phyloP scores from a whole-genome alignment of 2,888 invertebrate genomes.

The Tipula vernalis region DNA sequence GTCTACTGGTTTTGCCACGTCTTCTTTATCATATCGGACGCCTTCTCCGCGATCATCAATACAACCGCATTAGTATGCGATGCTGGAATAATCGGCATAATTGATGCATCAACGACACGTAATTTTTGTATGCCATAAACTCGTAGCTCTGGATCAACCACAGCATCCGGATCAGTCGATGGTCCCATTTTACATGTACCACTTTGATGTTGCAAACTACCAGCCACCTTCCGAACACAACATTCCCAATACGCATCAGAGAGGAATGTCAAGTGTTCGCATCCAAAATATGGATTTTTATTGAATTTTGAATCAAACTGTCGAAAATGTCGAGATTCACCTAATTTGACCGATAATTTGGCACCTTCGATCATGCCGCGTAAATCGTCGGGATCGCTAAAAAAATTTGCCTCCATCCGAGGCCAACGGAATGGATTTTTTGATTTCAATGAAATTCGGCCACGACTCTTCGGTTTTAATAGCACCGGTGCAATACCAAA shows the following conservation, averaged over 20 bases:
- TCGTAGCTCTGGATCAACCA: conserved; percentile 47
- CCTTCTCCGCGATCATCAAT: conserved; percentile 49
- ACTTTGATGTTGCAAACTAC: conserved; percentile 54
- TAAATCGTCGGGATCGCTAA: conserved; percentile 58
- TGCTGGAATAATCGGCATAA: conserved; percentile 45
- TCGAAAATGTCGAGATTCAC: conserved; percentile 40
- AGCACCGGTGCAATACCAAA: conserved; percentile 64
- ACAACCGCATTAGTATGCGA: conserved; percentile 45
- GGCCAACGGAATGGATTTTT: conserved; percentile 65
- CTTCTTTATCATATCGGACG: conserved; percentile 42
- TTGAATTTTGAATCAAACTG: conserved; percentile 41
- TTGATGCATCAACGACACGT: conserved; percentile 44
- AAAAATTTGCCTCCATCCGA: conserved; percentile 69
- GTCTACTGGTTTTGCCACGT: conserved; percentile 27
- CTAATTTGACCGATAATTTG: conserved; percentile 47
- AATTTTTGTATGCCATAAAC: conserved; percentile 41
- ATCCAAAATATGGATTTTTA: conserved; percentile 51
- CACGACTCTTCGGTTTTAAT: conserved; percentile 60
- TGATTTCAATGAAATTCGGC: conserved; percentile 55
- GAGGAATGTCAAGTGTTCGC: conserved; percentile 45
- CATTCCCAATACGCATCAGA: conserved; percentile 65
- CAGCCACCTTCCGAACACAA: conserved; percentile 53
- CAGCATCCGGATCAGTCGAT: conserved; percentile 40
- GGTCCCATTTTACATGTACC: conserved; percentile 61
- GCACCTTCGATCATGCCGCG: conserved; percentile 60